These are phyloP conservation scores for Luidia sarsii DNA, from an alignment of 53 echinoderm and acorn worm species.

Conservation along the genomic window DNA sequence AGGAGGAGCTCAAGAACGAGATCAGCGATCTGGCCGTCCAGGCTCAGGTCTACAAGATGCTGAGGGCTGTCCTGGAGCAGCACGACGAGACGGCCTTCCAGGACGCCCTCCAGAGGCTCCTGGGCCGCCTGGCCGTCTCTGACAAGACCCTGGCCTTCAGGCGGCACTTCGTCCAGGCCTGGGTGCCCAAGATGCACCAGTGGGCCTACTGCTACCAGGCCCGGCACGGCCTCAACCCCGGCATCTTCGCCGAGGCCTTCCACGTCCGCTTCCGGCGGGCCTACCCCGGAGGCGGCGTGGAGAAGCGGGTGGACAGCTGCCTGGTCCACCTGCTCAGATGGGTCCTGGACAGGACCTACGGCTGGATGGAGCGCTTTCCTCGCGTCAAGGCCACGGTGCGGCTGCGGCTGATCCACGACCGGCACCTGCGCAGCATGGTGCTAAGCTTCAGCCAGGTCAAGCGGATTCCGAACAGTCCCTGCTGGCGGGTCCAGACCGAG, in stretches of 20 bases:
- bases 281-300: conserved; percentile 30
- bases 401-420: conserved; percentile 31
- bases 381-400: conserved; percentile 45
- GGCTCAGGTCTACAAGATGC: conserved; percentile 46
- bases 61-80: conserved; percentile 39
- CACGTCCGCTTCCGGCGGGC: conserved; percentile 18
- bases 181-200: conserved; percentile 51
- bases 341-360: conserved; percentile 30
- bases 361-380: conserved; percentile 48
- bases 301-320: conserved; percentile 48
- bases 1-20: conserved; percentile 48
- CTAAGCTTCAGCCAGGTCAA: conserved; percentile 24
- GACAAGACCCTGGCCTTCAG: conserved; percentile 40
- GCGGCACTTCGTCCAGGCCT: conserved; percentile 41
- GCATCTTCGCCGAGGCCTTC: conserved; percentile 46
- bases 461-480: conserved; percentile 5
- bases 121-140: conserved; percentile 40
- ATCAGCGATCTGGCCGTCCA: conserved; percentile 40
- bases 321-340: conserved; percentile 52
- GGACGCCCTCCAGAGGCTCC: conserved; percentile 51
- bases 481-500: conserved; percentile 27
- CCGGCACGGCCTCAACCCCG: conserved; percentile 13
- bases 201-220: conserved; percentile 47
- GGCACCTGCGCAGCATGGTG: conserved; percentile 40
- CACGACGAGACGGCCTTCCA: conserved; percentile 42